A percentile compares a stretch with the other conserved stretches of the same genome.
phyloP scores from a whole-genome alignment of 2,797 vertebrate species.

The Myotis findleyi region DNA sequence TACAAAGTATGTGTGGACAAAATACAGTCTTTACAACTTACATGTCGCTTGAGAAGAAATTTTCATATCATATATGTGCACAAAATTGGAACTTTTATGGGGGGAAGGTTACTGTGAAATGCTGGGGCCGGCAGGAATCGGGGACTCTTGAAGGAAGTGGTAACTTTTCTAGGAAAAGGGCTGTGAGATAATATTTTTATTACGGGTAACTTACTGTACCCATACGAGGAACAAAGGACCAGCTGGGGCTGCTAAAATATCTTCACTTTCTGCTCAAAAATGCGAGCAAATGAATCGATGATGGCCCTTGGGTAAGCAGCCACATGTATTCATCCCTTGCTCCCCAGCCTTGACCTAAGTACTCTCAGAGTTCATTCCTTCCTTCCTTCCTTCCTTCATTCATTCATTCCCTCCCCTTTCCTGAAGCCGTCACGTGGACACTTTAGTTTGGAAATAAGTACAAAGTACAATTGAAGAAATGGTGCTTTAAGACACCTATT shows the following conservation, averaged over 20 bases:
- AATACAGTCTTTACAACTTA: conserved; percentile 77
- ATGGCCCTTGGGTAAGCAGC: background rate
- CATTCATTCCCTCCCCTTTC: background rate
- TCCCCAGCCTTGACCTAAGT: background rate
- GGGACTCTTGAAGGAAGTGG: background rate
- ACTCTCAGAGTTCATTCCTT: background rate
- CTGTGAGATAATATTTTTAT: conserved; percentile 10
- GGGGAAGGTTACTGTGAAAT: background rate
- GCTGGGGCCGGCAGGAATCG: background rate
- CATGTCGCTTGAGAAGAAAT: conserved; percentile 68
- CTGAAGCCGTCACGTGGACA: conserved; percentile 69
- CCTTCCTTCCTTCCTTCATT: background rate
- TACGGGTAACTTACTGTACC: background rate
- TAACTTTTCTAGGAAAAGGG: background rate
- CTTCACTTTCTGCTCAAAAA: background rate
- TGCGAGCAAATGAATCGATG: background rate
- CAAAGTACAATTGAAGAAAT: conserved; percentile 67
- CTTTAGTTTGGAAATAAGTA: conserved; percentile 69
- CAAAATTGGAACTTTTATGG: conserved; percentile 38
- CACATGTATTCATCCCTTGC: background rate
- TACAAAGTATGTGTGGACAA: conserved; percentile 68
- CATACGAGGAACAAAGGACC: background rate
- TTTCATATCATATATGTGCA: conserved; percentile 65
- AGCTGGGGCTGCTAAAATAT: no score
- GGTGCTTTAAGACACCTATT: conserved; percentile 68